Conservation (phyloP, 2,113 vertebrate genomes). For the Perccottus glenii region DNA sequence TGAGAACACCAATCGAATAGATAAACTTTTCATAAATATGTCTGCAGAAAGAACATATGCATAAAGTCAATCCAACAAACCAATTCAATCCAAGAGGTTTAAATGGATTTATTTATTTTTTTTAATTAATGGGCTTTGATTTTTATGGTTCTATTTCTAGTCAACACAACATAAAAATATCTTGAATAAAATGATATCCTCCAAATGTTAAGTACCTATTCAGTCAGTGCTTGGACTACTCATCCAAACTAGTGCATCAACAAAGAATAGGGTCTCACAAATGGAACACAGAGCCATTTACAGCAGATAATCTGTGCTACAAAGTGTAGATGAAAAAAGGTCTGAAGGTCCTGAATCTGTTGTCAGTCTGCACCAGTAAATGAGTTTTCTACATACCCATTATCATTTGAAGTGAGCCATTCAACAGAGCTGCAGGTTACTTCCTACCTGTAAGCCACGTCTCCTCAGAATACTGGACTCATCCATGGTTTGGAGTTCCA, state of each 20-base stretch:
- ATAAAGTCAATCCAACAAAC: too few relatives aligned
- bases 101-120: too few relatives aligned
- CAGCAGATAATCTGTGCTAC: constrained; percentile 25
- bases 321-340: constrained; percentile 51
- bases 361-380: constrained; percentile 5
- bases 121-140: too few relatives aligned
- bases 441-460: constrained; percentile 92
- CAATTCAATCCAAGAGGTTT: too few relatives aligned
- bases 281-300: constrained; percentile 3
- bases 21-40: too few relatives aligned
- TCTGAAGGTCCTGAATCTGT: constrained; percentile 64
- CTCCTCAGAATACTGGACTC: constrained; percentile 93
- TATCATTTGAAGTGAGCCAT: constrained; percentile 1
- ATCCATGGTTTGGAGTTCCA: constrained; percentile 83
- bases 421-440: background rate
- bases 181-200: background rate
- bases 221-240: background rate
- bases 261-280: background rate
- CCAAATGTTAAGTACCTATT: too few relatives aligned
- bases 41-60: too few relatives aligned
- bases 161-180: background rate
- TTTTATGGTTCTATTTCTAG: background rate
- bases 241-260: background rate
- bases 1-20: too few relatives aligned
- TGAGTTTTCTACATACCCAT: constrained; percentile 11